Conservation (phyloP, 2,113 vertebrate species). For the Strix uralensis region DNA sequence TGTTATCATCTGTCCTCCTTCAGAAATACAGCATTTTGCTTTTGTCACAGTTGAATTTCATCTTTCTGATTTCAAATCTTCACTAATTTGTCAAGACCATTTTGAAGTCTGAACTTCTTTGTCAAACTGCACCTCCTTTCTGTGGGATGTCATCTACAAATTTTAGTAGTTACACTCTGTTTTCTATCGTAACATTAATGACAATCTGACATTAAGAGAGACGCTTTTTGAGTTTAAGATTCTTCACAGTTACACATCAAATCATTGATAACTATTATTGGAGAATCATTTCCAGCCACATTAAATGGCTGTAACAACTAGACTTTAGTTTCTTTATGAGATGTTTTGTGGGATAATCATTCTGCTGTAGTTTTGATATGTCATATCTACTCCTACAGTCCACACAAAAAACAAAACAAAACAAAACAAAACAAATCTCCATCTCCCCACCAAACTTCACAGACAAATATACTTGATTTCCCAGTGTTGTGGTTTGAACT, state of each 20-base stretch:
- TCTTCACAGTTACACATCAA: background rate
- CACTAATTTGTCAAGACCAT: background rate
- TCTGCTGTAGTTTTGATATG: background rate
- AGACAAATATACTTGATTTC: background rate
- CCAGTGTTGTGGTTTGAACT: too few relatives aligned
- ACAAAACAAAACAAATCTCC: background rate
- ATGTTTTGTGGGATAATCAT: background rate
- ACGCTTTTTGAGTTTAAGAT: background rate
- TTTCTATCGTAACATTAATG: background rate
- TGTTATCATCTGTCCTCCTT: background rate
- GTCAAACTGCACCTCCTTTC: background rate
- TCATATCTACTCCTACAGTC: background rate
- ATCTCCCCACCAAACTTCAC: background rate
- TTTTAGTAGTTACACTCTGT: background rate
- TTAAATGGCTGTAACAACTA: background rate
- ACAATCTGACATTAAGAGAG: background rate
- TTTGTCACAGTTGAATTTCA: background rate
- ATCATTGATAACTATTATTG: background rate
- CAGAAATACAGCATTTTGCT: background rate
- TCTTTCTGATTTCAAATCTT: background rate
- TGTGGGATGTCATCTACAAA: background rate
- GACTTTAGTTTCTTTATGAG: background rate
- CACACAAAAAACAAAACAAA: background rate
- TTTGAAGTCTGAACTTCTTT: background rate
- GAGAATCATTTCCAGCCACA: background rate